A percentile compares a stretch with the other conserved stretches of the same genome.
Evolutionary conservation across 64 coral and sea anemone genomes (phyloP).

Genomic region (Stichodactyla helianthus): DNA sequence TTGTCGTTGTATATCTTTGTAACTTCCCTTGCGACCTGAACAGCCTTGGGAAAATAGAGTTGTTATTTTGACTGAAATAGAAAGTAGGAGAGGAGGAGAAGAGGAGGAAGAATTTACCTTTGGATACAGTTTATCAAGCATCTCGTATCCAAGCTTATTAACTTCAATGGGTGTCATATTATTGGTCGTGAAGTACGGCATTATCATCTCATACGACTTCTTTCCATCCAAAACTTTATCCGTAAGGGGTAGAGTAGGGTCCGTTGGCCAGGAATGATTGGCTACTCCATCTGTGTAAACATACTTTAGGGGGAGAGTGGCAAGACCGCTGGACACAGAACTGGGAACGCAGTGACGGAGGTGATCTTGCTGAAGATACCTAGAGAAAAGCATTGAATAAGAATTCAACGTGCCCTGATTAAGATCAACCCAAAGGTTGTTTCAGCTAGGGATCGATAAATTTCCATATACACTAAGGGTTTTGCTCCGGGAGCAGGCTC

Average conservation of each 20-base stretch:
- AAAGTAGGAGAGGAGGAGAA: too few species aligned
- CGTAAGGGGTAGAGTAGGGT: constrained; percentile 45
- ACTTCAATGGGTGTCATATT: constrained; percentile 43
- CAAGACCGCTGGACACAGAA: constrained; percentile 83
- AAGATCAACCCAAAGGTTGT: too few species aligned
- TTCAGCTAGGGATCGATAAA: too few species aligned
- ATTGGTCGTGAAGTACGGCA: constrained; percentile 57
- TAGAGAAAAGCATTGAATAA: not conserved
- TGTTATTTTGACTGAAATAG: not conserved
- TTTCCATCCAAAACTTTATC: constrained; percentile 60
- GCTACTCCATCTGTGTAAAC: constrained; percentile 67
- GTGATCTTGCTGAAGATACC: constrained; percentile 72
- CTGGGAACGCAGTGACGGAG: constrained; percentile 82
- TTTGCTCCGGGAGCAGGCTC: too few species aligned
- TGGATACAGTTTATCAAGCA: constrained; percentile 54
- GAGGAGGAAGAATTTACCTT: constrained; percentile 27
- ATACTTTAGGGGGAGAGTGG: constrained; percentile 62
- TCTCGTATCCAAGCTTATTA: constrained; percentile 40
- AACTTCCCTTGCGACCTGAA: constrained; percentile 41
- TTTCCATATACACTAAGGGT: too few species aligned
- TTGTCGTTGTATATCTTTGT: constrained; percentile 31
- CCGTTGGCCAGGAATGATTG: constrained; percentile 38
- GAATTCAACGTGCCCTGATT: too few species aligned
- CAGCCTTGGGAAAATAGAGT: not conserved
- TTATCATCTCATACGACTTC: constrained; percentile 31